Base-by-base conservation (phyloP, 2,797 vertebrate species). In the Mionectes olivaceus region DNA sequence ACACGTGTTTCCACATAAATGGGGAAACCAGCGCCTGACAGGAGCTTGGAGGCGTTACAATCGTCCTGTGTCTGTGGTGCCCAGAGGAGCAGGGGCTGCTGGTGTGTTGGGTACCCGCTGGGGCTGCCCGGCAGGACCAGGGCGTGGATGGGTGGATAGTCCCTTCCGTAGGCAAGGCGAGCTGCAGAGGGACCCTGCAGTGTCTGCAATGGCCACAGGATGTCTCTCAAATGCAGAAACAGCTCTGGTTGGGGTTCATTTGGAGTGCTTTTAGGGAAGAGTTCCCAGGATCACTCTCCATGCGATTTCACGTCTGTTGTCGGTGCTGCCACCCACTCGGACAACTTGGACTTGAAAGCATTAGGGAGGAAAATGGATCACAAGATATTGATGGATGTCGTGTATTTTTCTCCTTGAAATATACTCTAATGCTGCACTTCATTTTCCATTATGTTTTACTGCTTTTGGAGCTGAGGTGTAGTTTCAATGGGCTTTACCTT, bases 211-310 rank as follows among this genome's bases (percentile, higher is more conserved):
- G 69, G 76, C 96, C 96, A 96, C 95, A 75, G 35, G 96, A 64
- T 94, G 97, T 88, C 97, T 93, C 94, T 81, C 90, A 30, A 92
- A 57, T 37, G 92, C 94, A 96, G 82, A 93, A 74, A 19, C 94
- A 21, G 19, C 68, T 41, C 49, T 13, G n/a, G 4, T 4, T 6
- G 35, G 44, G 13, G n/a, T 16, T 76, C 6, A 1, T 12, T 13
- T 7, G 37, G 23, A 47, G 0, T 17, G 8, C 11, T 77, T 71
- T 77, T 10, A 30, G 27, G 13, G 7, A 16, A 6, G 24, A 17
- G 28, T n/a, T 60, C 19, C 52, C 5, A 7, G 41, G 57, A 44
- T 67, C 25, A 0, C 37, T 80, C 28, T 90, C 27, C n/a, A 0
- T 2, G 37, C 27, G 1, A 18, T 50, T 89, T 77, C 50, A 4